phyloP scores from a whole-genome alignment of 2,888 invertebrate species.

The Allygus modestus region DNA sequence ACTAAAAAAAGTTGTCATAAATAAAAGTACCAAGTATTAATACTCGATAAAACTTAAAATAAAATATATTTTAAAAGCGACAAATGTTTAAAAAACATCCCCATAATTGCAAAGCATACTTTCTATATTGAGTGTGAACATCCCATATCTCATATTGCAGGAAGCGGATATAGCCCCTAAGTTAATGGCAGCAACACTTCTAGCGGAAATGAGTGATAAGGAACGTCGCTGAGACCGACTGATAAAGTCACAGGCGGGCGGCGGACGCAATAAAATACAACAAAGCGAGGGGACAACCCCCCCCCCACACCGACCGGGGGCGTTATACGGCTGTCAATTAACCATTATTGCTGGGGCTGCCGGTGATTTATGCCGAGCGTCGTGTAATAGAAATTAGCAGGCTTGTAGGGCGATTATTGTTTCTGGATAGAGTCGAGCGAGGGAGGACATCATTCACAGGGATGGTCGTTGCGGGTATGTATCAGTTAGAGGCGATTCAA shows the following conservation, averaged over 20 bases:
- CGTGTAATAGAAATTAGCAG: constrained; percentile 43
- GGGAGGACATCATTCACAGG: not conserved
- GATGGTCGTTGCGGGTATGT: no score
- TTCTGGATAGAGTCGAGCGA: not conserved
- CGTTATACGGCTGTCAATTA: constrained; percentile 50
- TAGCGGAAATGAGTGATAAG: constrained; percentile 56
- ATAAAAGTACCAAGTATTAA: no score
- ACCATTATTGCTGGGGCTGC: constrained; percentile 48
- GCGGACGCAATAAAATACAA: constrained; percentile 29
- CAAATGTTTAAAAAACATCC: no score
- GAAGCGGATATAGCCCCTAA: not conserved
- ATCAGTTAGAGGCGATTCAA: no score
- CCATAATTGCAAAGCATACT: no score
- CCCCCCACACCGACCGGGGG: no score
- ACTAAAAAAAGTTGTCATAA: no score
- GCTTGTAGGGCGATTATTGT: constrained; percentile 3
- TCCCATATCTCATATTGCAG: not conserved
- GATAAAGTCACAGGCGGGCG: constrained; percentile 17
- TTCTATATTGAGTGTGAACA: not conserved
- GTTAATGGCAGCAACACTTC: constrained; percentile 23
- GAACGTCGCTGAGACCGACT: constrained; percentile 18
- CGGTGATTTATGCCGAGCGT: constrained; percentile 35
- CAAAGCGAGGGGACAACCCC: constrained; percentile 8
- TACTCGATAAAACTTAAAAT: no score
- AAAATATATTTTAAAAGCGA: no score